Evolutionary conservation across 1,140 invertebrate species (phyloP).

Genomic region (Lepidurus packardi): DNA sequence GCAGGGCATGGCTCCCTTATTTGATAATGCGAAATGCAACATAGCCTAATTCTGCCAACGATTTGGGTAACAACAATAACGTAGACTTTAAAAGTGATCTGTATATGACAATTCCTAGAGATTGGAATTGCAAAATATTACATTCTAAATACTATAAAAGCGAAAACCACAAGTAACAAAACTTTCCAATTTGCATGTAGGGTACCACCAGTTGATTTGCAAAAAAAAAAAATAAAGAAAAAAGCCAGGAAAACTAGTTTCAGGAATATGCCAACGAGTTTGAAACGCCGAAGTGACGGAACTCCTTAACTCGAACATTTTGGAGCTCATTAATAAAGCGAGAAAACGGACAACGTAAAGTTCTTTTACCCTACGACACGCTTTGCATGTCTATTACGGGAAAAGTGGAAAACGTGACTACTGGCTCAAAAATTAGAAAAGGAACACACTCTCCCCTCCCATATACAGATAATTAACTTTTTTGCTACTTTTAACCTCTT

Average conservation of each 20-base stretch:
- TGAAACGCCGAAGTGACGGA: no score
- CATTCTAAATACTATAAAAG: no score
- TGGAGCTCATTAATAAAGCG: not conserved
- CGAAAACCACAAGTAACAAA: no score
- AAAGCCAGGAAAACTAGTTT: no score
- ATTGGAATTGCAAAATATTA: no score
- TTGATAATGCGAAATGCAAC: not conserved
- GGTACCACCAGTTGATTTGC: no score
- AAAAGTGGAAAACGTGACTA: not conserved
- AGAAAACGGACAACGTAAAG: not conserved
- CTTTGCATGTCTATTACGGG: conserved; percentile 14
- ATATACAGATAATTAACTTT: not conserved
- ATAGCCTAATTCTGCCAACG: not conserved
- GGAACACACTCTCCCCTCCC: not conserved
- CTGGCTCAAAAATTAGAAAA: not conserved
- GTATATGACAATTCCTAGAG: no score
- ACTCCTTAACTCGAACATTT: no score
- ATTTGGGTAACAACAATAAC: not conserved
- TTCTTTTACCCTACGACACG: not conserved
- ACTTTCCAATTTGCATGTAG: no score
- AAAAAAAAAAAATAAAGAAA: no score
- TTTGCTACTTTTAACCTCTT: not conserved
- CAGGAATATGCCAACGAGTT: no score
- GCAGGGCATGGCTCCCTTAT: not conserved
- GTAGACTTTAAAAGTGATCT: no score